These are phyloP conservation scores for Pseudomyrmex sp. DNA, from an alignment of 1,140 invertebrate species.

Conservation along the genomic window DNA sequence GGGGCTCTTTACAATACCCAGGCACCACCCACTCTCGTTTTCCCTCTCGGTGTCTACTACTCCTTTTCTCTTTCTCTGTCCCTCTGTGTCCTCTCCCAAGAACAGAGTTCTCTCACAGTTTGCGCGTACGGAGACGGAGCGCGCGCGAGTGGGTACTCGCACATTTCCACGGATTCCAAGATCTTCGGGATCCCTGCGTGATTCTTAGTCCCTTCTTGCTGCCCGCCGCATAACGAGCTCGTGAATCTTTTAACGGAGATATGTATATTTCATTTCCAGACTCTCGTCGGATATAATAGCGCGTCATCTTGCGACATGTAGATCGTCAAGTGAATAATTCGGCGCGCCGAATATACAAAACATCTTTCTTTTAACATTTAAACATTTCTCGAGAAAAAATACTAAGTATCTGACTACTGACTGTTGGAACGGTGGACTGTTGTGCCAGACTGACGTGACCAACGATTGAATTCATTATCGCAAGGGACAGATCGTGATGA, in stretches of 20 bases:
- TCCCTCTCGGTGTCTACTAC: background rate
- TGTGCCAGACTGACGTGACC: too few relatives aligned
- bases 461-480: too few relatives aligned
- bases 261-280: background rate
- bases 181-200: background rate
- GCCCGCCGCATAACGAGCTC: background rate
- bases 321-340: background rate
- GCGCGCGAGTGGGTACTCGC: conserved; percentile 3
- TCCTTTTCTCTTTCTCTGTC: background rate
- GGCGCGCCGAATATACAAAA: too few relatives aligned
- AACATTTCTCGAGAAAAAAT: background rate
- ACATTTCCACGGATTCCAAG: conserved; percentile 34
- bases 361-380: background rate
- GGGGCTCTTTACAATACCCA: conserved; percentile 65
- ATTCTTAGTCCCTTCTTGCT: conserved; percentile 4
- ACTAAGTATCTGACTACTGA: too few relatives aligned
- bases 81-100: too few relatives aligned
- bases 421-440: too few relatives aligned
- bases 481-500: too few relatives aligned
- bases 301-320: background rate
- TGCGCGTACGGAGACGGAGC: background rate
- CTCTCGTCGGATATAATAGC: background rate
- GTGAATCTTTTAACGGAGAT: conserved; percentile 43
- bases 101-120: background rate
- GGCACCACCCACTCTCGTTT: conserved; percentile 19